phyloP scores from a whole-genome alignment of 2,888 invertebrate genomes.

The Agrochola litura region DNA sequence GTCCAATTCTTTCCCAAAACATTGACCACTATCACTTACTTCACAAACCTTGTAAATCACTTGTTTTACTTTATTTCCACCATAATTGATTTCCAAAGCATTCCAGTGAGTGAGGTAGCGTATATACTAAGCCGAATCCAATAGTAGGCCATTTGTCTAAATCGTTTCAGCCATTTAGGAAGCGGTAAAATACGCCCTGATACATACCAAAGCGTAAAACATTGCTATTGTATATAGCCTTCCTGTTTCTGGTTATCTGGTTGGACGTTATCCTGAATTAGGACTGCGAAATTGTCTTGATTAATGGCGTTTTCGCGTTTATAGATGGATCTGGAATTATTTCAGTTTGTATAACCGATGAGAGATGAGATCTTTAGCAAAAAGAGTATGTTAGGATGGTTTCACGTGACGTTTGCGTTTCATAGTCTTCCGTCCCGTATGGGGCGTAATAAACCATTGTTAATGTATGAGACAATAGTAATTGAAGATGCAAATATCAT shows the following conservation, averaged over 20 bases:
- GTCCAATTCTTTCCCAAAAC: not conserved
- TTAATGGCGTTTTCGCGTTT: constrained; percentile 12
- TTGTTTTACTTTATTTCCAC: constrained; percentile 33
- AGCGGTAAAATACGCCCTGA: constrained; percentile 43
- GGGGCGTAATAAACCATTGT: not conserved
- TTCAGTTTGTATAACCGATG: not conserved
- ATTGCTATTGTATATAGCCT: constrained; percentile 43
- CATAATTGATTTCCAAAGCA: constrained; percentile 39
- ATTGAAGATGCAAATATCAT: not conserved
- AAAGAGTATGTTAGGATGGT: not conserved
- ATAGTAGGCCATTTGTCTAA: constrained; percentile 57
- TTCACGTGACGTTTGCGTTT: not conserved
- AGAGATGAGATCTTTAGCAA: not conserved
- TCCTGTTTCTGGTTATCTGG: constrained; percentile 41
- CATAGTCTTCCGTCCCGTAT: not conserved
- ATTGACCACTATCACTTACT: not conserved
- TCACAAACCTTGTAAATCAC: constrained; percentile 21
- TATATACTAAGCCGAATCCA: constrained; percentile 47
- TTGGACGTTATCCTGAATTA: constrained; percentile 23
- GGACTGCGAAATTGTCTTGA: constrained; percentile 16
- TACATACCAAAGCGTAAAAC: constrained; percentile 52
- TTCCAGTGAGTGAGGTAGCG: constrained; percentile 17
- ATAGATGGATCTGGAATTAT: constrained; percentile 4
- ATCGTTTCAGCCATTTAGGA: constrained; percentile 53
- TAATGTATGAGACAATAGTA: not conserved